phyloP scores from a whole-genome alignment of 2,797 vertebrate genomes.

The Presbytis comata region DNA sequence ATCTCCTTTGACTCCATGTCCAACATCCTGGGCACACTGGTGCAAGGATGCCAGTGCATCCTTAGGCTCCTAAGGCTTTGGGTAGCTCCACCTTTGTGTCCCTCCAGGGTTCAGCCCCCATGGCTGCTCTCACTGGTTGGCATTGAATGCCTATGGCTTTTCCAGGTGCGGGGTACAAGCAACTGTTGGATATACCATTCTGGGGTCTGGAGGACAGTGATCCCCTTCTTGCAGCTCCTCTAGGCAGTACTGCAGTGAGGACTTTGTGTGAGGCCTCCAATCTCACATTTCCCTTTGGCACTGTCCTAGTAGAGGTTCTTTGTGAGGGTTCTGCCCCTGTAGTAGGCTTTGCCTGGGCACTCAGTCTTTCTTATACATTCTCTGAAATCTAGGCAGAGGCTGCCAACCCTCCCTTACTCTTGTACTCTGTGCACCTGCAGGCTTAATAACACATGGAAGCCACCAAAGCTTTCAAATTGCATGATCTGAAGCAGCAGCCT shows the following conservation, averaged over 20 bases:
- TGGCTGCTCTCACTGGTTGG: neutral
- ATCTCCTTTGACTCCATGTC: neutral
- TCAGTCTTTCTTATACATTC: neutral
- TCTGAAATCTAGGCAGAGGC: neutral
- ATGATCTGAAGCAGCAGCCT: neutral
- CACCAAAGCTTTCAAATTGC: neutral
- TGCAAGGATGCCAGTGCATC: neutral
- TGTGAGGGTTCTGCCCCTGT: neutral
- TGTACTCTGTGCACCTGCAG: neutral
- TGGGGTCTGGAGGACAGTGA: neutral
- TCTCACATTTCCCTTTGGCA: neutral
- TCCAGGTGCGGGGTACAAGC: neutral
- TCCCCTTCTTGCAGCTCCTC: neutral
- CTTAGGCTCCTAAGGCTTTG: neutral
- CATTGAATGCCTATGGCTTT: neutral
- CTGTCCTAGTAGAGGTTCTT: neutral
- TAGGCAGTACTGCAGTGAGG: neutral
- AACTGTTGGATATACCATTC: neutral
- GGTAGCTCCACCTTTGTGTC: neutral
- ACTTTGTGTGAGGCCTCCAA: neutral
- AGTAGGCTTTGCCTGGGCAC: neutral
- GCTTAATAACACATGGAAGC: neutral
- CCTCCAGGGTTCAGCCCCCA: neutral
- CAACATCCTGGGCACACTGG: neutral
- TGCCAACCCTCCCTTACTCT: neutral